Percentiles rank a stretch among this genome's conserved stretches.
These are phyloP conservation scores for Mallotus villosus DNA, from an alignment of 2,797 vertebrate genomes.

Conservation along the genomic window DNA sequence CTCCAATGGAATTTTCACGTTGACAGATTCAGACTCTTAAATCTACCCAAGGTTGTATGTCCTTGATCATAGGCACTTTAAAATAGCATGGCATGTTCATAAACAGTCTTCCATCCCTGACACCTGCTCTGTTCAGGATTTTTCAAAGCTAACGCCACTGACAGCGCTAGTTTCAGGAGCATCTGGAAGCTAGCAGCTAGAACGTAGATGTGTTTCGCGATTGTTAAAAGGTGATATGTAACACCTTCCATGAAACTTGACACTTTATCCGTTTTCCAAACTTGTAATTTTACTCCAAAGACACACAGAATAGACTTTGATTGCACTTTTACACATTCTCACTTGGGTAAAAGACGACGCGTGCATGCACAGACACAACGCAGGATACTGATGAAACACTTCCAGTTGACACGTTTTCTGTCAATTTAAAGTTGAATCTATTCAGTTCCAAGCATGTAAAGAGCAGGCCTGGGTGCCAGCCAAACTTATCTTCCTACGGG, in stretches of 20 bases:
- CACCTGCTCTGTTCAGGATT: too few species aligned
- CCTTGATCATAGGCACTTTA: too few species aligned
- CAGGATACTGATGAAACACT: slow-evolving; percentile 50
- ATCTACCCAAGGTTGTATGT: too few species aligned
- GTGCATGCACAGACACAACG: background rate
- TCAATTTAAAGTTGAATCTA: slow-evolving; percentile 4
- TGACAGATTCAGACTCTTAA: too few species aligned
- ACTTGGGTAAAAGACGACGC: background rate
- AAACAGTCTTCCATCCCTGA: too few species aligned
- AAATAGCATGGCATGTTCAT: too few species aligned
- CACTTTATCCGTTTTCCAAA: background rate
- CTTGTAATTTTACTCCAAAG: background rate
- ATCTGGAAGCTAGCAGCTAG: background rate
- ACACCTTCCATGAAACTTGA: slow-evolving; percentile 5
- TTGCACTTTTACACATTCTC: slow-evolving; percentile 8
- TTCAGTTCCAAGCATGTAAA: background rate
- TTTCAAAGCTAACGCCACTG: too few species aligned
- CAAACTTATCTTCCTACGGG: too few species aligned
- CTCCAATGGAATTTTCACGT: background rate
- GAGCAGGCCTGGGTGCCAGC: too few species aligned
- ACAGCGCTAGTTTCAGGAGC: too few species aligned
- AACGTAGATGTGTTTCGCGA: background rate
- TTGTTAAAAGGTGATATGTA: background rate
- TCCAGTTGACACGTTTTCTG: background rate
- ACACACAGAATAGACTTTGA: background rate